Percentiles rank a stretch among this genome's conserved stretches.
These are phyloP conservation scores for Trichomalopsis sarcophagae DNA, from an alignment of 1,140 invertebrate genomes.

Conservation along the genomic window DNA sequence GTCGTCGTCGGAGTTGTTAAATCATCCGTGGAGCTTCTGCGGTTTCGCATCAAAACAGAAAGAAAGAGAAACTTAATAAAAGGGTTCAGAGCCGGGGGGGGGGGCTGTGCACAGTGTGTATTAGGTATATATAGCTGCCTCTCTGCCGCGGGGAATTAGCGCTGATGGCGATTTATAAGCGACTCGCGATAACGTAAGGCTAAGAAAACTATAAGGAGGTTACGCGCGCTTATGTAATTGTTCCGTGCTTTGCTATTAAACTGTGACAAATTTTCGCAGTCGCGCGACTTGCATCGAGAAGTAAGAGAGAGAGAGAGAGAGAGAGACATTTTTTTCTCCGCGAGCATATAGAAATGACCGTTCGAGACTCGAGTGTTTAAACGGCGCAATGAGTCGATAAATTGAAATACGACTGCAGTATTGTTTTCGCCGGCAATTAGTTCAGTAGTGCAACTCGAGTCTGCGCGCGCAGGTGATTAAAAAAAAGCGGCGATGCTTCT, in stretches of 20 bases:
- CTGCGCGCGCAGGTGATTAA: background rate
- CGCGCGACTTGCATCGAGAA: background rate
- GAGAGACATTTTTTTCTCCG: background rate
- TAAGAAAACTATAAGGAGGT: conserved; percentile 2
- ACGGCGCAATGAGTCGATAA: background rate
- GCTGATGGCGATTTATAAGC: conserved; percentile 8
- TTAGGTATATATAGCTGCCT: background rate
- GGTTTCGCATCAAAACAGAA: conserved; percentile 27
- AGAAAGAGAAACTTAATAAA: conserved; percentile 50
- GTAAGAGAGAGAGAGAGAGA: no score
- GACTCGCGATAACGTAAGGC: background rate
- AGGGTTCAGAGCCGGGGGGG: background rate
- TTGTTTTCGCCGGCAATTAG: background rate
- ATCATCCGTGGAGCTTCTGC: conserved; percentile 41
- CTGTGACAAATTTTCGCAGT: conserved; percentile 16
- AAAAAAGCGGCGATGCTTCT: background rate
- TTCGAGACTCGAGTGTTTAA: background rate
- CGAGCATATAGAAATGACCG: no score
- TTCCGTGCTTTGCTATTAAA: background rate
- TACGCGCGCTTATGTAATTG: conserved; percentile 30
- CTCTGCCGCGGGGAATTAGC: background rate
- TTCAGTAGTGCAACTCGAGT: background rate
- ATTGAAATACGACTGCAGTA: background rate
- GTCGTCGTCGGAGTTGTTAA: conserved; percentile 23
- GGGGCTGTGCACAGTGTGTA: background rate